phyloP scores from a whole-genome alignment of 92 coral and sea anemone genomes.

The Paramuricea clavata region DNA sequence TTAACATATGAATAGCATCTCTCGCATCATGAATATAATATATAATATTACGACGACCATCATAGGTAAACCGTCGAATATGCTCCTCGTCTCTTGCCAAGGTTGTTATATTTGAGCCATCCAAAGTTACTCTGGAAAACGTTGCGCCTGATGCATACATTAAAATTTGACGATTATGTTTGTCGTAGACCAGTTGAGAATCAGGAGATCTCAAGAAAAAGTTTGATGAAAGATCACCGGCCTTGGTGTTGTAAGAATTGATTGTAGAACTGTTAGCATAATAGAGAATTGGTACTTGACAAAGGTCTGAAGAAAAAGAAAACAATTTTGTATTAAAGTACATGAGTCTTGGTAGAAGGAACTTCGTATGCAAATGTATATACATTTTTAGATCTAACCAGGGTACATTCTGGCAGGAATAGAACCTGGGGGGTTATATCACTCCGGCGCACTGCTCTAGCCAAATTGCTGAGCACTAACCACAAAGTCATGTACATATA shows the following conservation, averaged over 20 bases:
- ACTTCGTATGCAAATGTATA: too few species aligned
- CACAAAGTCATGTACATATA: too few species aligned
- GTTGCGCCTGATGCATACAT: neutral
- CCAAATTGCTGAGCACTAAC: too few species aligned
- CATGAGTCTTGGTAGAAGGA: too few species aligned
- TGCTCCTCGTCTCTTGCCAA: neutral
- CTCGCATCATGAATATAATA: slow-evolving; percentile 6
- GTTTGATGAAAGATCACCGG: neutral
- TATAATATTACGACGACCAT: slow-evolving; percentile 7
- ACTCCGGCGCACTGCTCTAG: too few species aligned
- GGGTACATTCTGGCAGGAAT: too few species aligned
- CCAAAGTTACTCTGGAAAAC: neutral
- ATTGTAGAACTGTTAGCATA: neutral
- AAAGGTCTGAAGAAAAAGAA: neutral
- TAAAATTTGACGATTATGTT: neutral
- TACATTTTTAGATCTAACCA: too few species aligned
- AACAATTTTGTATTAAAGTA: neutral
- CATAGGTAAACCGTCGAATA: slow-evolving; percentile 12
- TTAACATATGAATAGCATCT: neutral
- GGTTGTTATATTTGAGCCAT: neutral
- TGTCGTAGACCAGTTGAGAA: neutral
- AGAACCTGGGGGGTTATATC: too few species aligned
- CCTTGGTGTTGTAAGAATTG: neutral
- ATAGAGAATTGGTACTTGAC: slow-evolving; percentile 4
- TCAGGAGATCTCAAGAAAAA: neutral